A percentile compares a stretch with the other conserved stretches of the same genome.
phyloP scores from a whole-genome alignment of 2,113 vertebrate species.

The Struthio camelus region DNA sequence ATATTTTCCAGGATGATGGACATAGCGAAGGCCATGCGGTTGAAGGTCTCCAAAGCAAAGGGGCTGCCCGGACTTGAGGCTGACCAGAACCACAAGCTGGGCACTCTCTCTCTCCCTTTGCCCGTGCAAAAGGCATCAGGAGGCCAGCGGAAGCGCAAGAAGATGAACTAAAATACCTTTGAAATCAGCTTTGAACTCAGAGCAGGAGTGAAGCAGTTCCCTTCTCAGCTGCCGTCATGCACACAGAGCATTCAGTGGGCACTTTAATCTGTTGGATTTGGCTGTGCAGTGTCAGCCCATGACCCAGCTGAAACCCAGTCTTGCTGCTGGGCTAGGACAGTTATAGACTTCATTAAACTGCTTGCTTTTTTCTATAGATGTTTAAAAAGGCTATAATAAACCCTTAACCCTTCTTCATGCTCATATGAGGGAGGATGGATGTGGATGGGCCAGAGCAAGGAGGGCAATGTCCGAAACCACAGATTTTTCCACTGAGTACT shows the following conservation, averaged over 20 bases:
- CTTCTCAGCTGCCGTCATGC: not conserved
- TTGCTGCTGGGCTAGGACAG: not conserved
- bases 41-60: conserved; percentile 78
- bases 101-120: conserved; percentile 83
- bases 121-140: conserved; percentile 67
- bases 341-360: not conserved
- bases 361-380: not conserved
- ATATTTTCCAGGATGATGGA: conserved; percentile 77
- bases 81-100: conserved; percentile 78
- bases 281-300: not conserved
- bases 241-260: not conserved
- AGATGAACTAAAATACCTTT: conserved; percentile 48
- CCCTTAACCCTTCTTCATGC: not conserved
- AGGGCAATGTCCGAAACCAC: not conserved
- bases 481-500: not conserved
- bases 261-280: not conserved
- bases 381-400: not conserved
- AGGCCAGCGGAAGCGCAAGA: conserved; percentile 79
- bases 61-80: not conserved
- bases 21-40: conserved; percentile 88
- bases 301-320: not conserved
- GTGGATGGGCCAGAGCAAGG: not conserved
- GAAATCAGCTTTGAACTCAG: fast-evolving
- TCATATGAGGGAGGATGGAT: not conserved
- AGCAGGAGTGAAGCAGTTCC: not conserved